Percentiles rank a stretch among this genome's conserved stretches.
These are phyloP conservation scores for Phocoena sinus DNA, from an alignment of 2,113 vertebrate genomes.

Conservation along the genomic window DNA sequence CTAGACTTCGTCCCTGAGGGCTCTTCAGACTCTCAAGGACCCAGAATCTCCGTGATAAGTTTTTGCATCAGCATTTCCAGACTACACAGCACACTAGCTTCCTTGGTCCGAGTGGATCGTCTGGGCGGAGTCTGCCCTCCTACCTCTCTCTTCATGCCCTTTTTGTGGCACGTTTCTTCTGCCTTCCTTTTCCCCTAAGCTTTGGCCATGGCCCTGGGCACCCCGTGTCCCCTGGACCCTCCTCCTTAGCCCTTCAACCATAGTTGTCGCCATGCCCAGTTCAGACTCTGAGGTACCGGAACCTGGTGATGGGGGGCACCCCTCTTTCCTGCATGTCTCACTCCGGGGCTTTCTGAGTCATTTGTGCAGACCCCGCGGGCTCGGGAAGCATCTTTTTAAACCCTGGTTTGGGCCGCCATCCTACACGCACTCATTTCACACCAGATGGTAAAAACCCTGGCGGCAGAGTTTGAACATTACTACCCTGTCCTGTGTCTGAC, in stretches of 20 bases:
- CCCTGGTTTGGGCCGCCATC: not conserved
- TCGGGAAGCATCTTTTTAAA: not conserved
- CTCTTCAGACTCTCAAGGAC: not conserved
- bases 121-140: not conserved
- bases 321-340: not conserved
- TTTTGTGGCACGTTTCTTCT: not conserved
- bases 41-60: not conserved
- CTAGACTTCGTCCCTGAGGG: not conserved
- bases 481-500: not conserved
- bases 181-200: not conserved
- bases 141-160: not conserved
- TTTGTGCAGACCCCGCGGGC: not conserved
- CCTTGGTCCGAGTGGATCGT: not conserved
- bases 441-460: not conserved
- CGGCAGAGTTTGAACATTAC: slow-evolving; percentile 30
- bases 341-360: not conserved
- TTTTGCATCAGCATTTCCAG: not conserved
- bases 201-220: not conserved
- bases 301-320: not conserved
- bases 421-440: not conserved
- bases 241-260: not conserved
- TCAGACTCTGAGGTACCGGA: not conserved
- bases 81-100: not conserved
- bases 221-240: not conserved
- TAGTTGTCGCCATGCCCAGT: not conserved